phyloP scores from a whole-genome alignment of 2,888 invertebrate genomes.

The Drosophila quinaria region DNA sequence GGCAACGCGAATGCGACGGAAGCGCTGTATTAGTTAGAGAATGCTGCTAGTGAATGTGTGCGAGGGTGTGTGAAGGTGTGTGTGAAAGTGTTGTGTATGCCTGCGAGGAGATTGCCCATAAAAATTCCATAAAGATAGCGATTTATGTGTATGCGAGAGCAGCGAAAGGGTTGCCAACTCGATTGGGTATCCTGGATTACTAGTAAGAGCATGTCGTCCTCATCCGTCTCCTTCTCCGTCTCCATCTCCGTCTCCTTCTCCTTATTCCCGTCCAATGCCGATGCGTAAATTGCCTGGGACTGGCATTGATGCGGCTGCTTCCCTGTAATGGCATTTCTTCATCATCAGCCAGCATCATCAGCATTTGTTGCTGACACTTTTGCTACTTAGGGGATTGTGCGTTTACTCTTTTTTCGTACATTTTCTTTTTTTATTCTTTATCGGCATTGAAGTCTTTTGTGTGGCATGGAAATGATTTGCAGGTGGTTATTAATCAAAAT shows the following conservation, averaged over 20 bases:
- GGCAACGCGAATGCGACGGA: conserved; percentile 64
- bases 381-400: conserved; percentile 70
- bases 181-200: conserved; percentile 24
- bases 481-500: conserved; percentile 85
- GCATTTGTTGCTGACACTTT: conserved; percentile 79
- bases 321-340: conserved; percentile 77
- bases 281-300: conserved; percentile 73
- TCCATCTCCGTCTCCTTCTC: neutral
- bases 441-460: conserved; percentile 66
- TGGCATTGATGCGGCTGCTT: conserved; percentile 69
- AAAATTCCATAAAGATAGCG: conserved; percentile 84
- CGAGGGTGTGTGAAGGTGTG: conserved; percentile 10
- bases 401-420: conserved; percentile 2
- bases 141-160: conserved; percentile 76
- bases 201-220: conserved; percentile 6
- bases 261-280: conserved; percentile 38
- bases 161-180: conserved; percentile 71
- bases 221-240: neutral
- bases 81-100: conserved; percentile 55
- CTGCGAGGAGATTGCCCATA: conserved; percentile 84
- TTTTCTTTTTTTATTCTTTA: conserved; percentile 44
- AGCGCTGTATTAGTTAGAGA: conserved; percentile 78
- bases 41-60: conserved; percentile 7
- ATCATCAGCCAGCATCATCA: conserved; percentile 70
- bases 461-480: conserved; percentile 83